Base-by-base conservation (phyloP, 2,113 vertebrate genomes). In the Calonectris borealis region DNA sequence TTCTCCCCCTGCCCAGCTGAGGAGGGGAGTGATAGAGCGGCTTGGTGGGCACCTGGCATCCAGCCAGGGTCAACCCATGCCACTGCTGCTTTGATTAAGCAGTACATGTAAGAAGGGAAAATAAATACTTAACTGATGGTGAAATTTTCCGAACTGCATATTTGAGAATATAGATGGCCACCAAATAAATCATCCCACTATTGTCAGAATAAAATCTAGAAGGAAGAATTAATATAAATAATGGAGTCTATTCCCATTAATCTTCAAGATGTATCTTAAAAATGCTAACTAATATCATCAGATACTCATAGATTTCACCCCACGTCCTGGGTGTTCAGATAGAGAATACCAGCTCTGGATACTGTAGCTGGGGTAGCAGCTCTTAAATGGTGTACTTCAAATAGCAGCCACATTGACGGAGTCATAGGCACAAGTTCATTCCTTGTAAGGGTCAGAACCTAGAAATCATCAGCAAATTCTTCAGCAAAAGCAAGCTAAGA, bases 401-500 rank as follows among this genome's bases (percentile, higher is more conserved):
- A 97, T 14, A 98, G 82, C 21, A 98, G 90, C 38, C 79, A 36
- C 97, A 97, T 88, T 29, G 93, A 95, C 8, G 77, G 90, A 49
- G 94, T 94, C 10, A 97, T 11, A 49, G 97, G 87, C 25, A 97
- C 26, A 5, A 60, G 46, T 72, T 98, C 95, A 15, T 93, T 98
- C 69, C 92, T 97, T 91, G 88, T 95, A 82, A 98, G 73, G 34
- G 94, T 97, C 93, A 98, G 91, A 81, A 98, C 94, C 97, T 97
- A 82, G 36, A 65, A 52, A 38, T 22, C 7, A 90, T 38, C 20
- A 60, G 26, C 19, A 73, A 29, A 72, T 44, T 44, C 62, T 6
- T 66, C 62, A 79, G 14, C 21, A 62, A 25, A 75, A 32, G n/a
- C n/a, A 70, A 90, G 21, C 10, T 25, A 84, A 29, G 12, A 22